Conservation (phyloP, 2,888 invertebrate genomes). For the Erebia epiphron region DNA sequence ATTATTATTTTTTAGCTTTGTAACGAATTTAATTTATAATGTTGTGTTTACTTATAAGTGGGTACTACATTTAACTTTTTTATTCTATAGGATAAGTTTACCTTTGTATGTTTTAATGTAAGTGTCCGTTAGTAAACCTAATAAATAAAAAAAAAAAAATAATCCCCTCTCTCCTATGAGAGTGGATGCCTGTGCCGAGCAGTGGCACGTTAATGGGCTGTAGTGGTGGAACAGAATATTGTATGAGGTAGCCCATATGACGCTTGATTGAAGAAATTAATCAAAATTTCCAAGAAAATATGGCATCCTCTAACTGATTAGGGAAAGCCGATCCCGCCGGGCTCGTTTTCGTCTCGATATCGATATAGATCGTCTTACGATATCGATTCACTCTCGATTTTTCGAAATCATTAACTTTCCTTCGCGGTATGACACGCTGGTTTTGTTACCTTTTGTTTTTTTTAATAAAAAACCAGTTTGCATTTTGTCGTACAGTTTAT, state of each 20-base stretch:
- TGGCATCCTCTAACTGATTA: constrained; percentile 11
- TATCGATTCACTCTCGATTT: constrained; percentile 24
- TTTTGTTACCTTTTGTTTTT: constrained; percentile 4
- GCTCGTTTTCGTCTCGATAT: constrained; percentile 14
- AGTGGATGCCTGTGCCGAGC: no score
- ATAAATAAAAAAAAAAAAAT: no score
- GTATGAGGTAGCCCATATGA: background rate
- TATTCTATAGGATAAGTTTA: no score
- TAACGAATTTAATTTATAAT: no score
- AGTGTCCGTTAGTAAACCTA: no score
- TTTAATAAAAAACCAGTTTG: constrained; percentile 8
- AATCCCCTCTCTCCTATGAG: no score
- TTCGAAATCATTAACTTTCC: constrained; percentile 22
- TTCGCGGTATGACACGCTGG: constrained; percentile 14
- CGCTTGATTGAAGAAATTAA: constrained; percentile 20
- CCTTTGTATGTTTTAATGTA: no score
- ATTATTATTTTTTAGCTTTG: no score
- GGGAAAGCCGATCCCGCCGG: constrained; percentile 11
- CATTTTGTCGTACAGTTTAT: background rate
- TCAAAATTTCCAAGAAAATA: constrained; percentile 12
- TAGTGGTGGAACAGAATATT: background rate
- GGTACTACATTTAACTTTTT: no score
- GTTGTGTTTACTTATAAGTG: no score
- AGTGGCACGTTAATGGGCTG: no score
- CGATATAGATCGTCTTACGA: constrained; percentile 21